Percentiles rank a stretch among this genome's conserved stretches.
Conservation (phyloP, 2,113 vertebrate species). For the Nymphicus hollandicus region DNA sequence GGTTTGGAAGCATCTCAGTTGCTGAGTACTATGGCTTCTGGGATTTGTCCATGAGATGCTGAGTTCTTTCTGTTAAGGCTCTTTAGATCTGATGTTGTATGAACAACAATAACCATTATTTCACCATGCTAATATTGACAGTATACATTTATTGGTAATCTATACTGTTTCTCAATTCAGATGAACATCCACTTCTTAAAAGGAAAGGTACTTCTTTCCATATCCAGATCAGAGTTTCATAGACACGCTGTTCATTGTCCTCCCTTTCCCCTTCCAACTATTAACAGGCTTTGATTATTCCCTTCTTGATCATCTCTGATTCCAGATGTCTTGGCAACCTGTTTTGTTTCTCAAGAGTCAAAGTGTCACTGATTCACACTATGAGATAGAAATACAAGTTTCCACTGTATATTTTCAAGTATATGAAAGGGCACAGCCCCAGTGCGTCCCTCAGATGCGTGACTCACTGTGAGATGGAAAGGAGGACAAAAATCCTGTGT, state of each 20-base stretch:
- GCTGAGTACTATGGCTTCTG: background rate
- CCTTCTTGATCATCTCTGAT: background rate
- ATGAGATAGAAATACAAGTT: background rate
- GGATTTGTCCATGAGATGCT: background rate
- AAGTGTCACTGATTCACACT: background rate
- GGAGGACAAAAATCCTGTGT: background rate
- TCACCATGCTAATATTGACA: background rate
- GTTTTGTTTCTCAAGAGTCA: background rate
- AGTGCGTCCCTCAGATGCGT: background rate
- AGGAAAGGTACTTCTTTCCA: background rate
- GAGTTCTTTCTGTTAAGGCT: background rate
- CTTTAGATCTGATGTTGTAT: background rate
- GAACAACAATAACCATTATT: background rate
- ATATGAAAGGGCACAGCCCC: background rate
- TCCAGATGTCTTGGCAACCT: background rate
- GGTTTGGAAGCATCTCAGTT: background rate
- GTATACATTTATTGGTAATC: background rate
- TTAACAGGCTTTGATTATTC: background rate
- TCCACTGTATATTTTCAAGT: background rate
- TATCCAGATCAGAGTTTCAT: background rate
- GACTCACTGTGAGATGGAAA: background rate
- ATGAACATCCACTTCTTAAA: background rate
- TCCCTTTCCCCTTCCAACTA: background rate
- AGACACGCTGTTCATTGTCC: background rate
- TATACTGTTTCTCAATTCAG: background rate